Percentiles rank a stretch among this genome's conserved stretches.
phyloP scores from a whole-genome alignment of 2,888 invertebrate genomes.

The Mesoligia furuncula region DNA sequence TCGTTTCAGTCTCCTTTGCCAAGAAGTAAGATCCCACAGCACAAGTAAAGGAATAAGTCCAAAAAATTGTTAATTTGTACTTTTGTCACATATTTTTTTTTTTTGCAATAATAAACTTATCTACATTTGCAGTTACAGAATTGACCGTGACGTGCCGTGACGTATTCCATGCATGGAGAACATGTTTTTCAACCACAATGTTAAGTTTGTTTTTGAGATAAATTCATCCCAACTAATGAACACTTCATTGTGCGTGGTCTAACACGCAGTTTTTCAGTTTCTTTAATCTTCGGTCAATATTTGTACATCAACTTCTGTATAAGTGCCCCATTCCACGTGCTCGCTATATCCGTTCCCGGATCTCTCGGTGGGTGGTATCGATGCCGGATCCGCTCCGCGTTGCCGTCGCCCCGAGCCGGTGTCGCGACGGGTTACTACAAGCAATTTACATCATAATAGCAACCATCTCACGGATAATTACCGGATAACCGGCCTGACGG shows the following conservation, averaged over 20 bases:
- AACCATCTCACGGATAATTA: constrained; percentile 42
- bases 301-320: neutral
- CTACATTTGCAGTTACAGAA: neutral
- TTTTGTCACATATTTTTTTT: neutral
- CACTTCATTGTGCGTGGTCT: neutral
- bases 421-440: constrained; percentile 25
- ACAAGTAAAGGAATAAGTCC: too few species aligned
- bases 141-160: neutral
- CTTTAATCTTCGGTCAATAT: neutral
- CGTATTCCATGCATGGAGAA: neutral
- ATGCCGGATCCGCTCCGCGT: neutral
- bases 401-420: neutral
- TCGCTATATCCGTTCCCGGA: neutral
- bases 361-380: neutral
- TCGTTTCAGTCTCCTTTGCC: too few species aligned
- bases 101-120: neutral
- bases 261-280: neutral
- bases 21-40: neutral
- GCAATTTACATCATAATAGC: constrained; percentile 49
- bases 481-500: constrained; percentile 26
- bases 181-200: neutral
- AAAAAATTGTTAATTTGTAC: too few species aligned
- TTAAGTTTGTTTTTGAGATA: neutral
- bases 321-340: neutral
- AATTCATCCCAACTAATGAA: too few species aligned